These are phyloP conservation scores for Helostoma temminkii DNA, from an alignment of 2,797 vertebrate species.

Conservation along the genomic window DNA sequence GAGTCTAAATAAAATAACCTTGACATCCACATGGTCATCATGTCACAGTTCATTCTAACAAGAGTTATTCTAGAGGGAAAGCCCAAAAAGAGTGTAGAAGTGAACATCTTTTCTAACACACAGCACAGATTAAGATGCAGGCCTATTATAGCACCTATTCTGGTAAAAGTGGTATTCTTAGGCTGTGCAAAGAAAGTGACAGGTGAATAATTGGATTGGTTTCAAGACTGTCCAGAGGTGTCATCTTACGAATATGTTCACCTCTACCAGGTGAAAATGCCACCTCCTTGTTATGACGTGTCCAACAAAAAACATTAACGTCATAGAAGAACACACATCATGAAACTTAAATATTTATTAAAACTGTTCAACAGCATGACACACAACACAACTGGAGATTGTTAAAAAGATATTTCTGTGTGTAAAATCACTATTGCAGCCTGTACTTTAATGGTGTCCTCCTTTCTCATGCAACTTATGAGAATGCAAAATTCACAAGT, in stretches of 20 bases:
- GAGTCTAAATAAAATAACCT: no score
- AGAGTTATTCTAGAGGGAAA: background rate
- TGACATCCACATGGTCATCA: no score
- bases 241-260: background rate
- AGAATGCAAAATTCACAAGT: background rate
- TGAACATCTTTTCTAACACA: background rate
- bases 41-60: background rate
- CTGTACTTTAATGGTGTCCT: background rate
- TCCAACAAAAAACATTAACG: background rate
- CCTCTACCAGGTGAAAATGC: constrained; percentile 1
- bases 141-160: background rate
- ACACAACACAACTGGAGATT: background rate
- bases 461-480: background rate
- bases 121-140: background rate
- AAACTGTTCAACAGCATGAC: background rate
- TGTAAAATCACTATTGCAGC: background rate
- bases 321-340: background rate
- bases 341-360: constrained; percentile 31
- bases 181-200: constrained; percentile 4
- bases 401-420: background rate
- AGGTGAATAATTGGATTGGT: constrained; percentile 17
- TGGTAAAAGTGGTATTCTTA: background rate
- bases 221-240: background rate
- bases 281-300: background rate
- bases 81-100: background rate